Percentiles rank a stretch among this genome's conserved stretches.
Conservation (phyloP, 2,113 vertebrate genomes). For the Passer montanus region DNA sequence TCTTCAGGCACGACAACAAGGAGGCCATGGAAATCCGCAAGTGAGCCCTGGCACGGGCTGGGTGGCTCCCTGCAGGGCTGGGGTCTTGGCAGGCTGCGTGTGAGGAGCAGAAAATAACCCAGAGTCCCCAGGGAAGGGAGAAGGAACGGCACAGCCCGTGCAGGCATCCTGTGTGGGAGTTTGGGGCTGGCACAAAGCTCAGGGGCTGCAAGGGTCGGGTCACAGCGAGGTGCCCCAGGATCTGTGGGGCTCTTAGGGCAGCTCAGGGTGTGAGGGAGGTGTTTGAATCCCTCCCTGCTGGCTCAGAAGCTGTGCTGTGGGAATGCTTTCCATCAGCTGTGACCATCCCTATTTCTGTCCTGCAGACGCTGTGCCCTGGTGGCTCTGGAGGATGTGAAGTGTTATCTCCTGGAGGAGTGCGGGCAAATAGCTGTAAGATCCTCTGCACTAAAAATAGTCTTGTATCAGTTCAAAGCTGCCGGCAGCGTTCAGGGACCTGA, state of each 20-base stretch:
- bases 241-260: background rate
- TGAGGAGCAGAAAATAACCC: background rate
- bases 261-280: background rate
- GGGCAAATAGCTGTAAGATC: slow-evolving; percentile 95
- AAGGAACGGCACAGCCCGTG: background rate
- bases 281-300: background rate
- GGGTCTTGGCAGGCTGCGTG: background rate
- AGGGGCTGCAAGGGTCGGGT: fast-evolving
- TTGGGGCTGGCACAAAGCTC: background rate
- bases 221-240: fast-evolving
- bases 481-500: fast-evolving
- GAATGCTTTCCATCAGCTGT: background rate
- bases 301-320: background rate
- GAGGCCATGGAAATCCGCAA: slow-evolving; percentile 97
- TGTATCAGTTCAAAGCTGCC: background rate
- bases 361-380: slow-evolving; percentile 90
- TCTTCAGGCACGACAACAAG: slow-evolving; percentile 96
- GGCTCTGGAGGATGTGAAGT: slow-evolving; percentile 90
- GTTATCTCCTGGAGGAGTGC: slow-evolving; percentile 85
- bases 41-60: slow-evolving; percentile 68
- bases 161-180: background rate
- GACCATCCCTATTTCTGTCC: background rate
- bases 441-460: background rate
- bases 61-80: fast-evolving
- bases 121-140: fast-evolving